Base-by-base conservation (phyloP, 2,888 invertebrate species). In the Folsomia manolachei region DNA sequence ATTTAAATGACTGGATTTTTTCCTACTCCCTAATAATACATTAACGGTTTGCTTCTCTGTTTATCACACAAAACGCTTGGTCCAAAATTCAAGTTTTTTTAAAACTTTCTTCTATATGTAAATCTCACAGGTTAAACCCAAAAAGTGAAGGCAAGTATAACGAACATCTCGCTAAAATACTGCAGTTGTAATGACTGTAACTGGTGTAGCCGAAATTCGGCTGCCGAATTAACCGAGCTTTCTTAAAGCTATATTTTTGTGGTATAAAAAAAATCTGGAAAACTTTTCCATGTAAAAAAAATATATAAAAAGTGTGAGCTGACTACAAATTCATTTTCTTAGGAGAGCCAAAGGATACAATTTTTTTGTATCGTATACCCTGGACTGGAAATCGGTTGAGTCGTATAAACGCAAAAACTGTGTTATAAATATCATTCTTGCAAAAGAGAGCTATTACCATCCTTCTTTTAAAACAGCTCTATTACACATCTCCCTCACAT, bases 361-460 rank as follows among this genome's bases (percentile, higher is more conserved):
- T n/a, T n/a, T n/a, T n/a, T n/a, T n/a, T n/a, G n/a, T n/a, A n/a
- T n/a, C n/a, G n/a, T n/a, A n/a, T n/a, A n/a, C n/a, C n/a, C n/a
- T n/a, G 39, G 39, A 39, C 4, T 39, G 39, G 39, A 39, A 39
- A 39, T n/a, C n/a, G n/a, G 39, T 39, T 39, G 39, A 39, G 14
- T 39, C 75, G 72, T 75, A 77, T 39, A 39, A 39, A 39, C 4
- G 14, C 74, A 74, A 77, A 75, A 75, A 77, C 75, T 75, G 74
- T 75, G 75, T 77, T 71, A 67, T 27, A 68, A 4, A 27, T 64
- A 70, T 73, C 71, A 71, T 75, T 66, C 65, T 71, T 77, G 77
- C 77, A 77, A 77, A 77, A 77, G 77, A 77, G 77, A 77, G 77
- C 77, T 71, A 71, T 74, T 76, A 71, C 71, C 75, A 24, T 70